These are phyloP conservation scores for Cyanoramphus novaezelandiae DNA, from an alignment of 2,113 vertebrate species.

Conservation along the genomic window DNA sequence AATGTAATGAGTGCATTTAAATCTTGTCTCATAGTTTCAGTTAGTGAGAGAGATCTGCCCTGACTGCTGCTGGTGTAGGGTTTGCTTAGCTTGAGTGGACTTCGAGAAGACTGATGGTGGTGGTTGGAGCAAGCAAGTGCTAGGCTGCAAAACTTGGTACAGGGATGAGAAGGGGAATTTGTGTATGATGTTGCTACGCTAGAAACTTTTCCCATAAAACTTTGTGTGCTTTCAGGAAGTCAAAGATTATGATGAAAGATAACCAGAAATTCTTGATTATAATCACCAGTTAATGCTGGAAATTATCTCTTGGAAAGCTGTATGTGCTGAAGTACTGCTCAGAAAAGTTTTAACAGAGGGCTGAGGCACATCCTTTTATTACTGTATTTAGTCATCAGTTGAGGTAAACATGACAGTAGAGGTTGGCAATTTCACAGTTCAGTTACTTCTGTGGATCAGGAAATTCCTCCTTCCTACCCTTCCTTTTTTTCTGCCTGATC, in stretches of 20 bases:
- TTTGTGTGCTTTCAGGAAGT: not conserved
- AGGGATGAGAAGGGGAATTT: not conserved
- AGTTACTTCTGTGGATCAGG: not conserved
- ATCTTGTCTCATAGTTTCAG: not conserved
- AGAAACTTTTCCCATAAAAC: not conserved
- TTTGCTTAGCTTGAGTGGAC: not conserved
- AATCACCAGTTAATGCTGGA: not conserved
- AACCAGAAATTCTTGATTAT: not conserved
- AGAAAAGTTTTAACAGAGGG: not conserved
- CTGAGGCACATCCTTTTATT: not conserved
- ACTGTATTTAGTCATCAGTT: not conserved
- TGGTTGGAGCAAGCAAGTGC: not conserved
- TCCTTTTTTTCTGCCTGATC: not conserved
- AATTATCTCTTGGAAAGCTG: not conserved
- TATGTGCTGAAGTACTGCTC: not conserved
- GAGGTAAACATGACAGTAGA: not conserved
- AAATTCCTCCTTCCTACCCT: not conserved
- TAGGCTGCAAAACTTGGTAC: not conserved
- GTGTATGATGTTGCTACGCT: not conserved
- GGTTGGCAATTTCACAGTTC: not conserved
- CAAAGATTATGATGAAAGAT: not conserved
- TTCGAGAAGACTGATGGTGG: not conserved
- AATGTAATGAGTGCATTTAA: not conserved
- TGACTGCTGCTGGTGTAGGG: not conserved
- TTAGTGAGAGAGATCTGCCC: not conserved